These are phyloP conservation scores for Phrynocephalus vlangalii DNA, from an alignment of 2,797 vertebrate genomes.

Conservation along the genomic window DNA sequence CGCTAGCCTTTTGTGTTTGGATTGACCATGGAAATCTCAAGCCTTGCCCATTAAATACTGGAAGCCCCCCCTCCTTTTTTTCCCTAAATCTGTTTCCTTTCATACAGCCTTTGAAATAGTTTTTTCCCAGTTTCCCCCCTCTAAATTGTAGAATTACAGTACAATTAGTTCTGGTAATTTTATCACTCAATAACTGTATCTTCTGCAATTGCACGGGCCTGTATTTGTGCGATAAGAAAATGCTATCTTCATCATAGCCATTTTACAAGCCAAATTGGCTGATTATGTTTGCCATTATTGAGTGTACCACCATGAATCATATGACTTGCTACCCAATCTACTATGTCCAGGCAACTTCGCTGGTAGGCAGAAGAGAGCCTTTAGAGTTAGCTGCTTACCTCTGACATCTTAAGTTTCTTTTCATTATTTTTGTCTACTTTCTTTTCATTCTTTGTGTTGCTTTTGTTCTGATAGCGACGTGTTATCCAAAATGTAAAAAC, in stretches of 20 bases:
- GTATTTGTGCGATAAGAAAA: neutral
- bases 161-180: neutral
- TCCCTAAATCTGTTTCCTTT: neutral
- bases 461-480: conserved; percentile 78
- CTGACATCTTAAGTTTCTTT: neutral
- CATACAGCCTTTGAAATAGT: neutral
- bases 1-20: neutral
- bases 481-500: conserved; percentile 91
- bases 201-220: neutral
- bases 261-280: conserved; percentile 2
- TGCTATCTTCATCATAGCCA: conserved; percentile 5
- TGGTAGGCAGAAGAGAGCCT: neutral
- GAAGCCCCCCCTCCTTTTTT: neutral
- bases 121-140: neutral
- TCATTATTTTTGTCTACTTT: neutral
- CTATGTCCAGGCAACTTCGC: neutral
- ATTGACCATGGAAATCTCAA: neutral
- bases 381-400: neutral
- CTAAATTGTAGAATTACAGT: neutral
- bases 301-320: neutral
- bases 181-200: neutral
- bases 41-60: neutral
- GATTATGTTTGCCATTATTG: conserved; percentile 8
- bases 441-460: neutral
- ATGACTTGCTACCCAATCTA: neutral